Base-by-base conservation (phyloP, 2,888 invertebrate genomes). In the Dastarcus helophoroides region DNA sequence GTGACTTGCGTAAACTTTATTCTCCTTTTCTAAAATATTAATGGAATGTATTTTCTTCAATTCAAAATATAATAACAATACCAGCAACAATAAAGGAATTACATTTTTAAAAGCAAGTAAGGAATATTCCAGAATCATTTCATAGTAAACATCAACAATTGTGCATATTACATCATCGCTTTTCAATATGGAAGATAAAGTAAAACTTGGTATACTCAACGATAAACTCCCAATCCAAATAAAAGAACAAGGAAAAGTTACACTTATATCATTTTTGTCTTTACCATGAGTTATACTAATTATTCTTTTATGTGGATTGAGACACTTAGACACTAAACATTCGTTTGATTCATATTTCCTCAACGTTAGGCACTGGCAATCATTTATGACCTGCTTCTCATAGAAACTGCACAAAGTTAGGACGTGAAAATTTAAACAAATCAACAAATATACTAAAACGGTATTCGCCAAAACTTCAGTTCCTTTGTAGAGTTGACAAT, bases 191-290 rank as follows among this genome's bases (percentile, higher is more conserved):
- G 67, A 64, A 3, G 72, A 67, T 38, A 73, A 54, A 14, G 64
- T 61, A 50, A 68, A 71, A 43, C 69, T 69, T 6, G 75, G 75
- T 26, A 75, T 62, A 49, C 74, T 71, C 17, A 73, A 51, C 1
- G 74, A 74, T 23, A 65, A 50, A 17, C 71, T 64, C 26, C 72
- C 49, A 38, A 71, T 60, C 74, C 74, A 74, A 26, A 73, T 63
- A 40, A 73, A 66, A 32, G 68, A 47, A 13, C 65, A 60, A 2
- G 74, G 74, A 26, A 68, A 61, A 19, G 65, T 51, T 14, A 71
- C 65, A 8, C 69, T 64, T 19, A 73, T 55, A 32, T 55, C 52
- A 16, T 54, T 60, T 36, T 63, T 60, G 15, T 60, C 50, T 35
- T 64, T 53, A 26, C 66, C 53, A 42, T 73, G 73, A 47, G 72